phyloP scores from a whole-genome alignment of 2,888 invertebrate species.

The Norana najaformis region DNA sequence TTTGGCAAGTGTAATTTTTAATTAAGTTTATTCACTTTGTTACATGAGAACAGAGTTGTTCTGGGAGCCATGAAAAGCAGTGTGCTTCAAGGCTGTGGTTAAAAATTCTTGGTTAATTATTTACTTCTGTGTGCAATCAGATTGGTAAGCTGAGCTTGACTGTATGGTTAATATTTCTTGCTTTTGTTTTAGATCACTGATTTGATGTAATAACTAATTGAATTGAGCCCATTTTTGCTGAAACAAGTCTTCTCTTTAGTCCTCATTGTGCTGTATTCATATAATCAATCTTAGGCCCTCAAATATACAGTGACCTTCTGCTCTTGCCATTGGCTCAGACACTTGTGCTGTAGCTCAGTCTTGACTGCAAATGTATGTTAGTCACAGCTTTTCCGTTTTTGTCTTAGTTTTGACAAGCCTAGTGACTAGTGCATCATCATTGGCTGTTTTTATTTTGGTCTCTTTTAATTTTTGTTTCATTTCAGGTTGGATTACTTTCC shows the following conservation, averaged over 20 bases:
- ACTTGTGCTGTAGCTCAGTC: neutral
- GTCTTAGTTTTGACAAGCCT: neutral
- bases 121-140: neutral
- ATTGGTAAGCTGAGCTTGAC: neutral
- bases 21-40: neutral
- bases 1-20: neutral
- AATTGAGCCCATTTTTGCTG: neutral
- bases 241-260: neutral
- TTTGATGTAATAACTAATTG: neutral
- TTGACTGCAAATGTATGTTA: neutral
- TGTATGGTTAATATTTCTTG: neutral
- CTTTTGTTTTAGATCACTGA: neutral
- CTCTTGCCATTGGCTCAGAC: neutral
- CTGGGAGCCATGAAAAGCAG: neutral
- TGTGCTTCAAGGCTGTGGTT: neutral
- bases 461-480: neutral
- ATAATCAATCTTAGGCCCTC: neutral
- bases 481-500: conserved; percentile 26
- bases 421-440: no score
- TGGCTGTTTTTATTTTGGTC: no score
- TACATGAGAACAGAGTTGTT: neutral
- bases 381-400: neutral
- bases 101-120: neutral
- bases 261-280: neutral
- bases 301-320: neutral